Percentiles rank a stretch among this genome's conserved stretches.
Evolutionary conservation across 2,888 invertebrate species (phyloP).

Genomic region (Epistrophe grossulariae): DNA sequence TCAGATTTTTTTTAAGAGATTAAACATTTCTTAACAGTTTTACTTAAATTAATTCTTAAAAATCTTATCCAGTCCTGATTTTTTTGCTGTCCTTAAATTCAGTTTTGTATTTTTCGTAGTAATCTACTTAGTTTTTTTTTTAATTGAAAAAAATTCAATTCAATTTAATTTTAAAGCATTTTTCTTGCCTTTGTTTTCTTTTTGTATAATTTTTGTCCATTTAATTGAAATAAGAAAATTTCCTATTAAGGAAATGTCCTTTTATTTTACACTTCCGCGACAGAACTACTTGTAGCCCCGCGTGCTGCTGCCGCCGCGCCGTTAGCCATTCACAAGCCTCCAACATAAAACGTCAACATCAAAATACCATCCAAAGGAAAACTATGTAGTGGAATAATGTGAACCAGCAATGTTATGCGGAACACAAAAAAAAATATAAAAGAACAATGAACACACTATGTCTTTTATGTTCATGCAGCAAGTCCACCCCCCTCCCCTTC

Average conservation of each 20-base stretch:
- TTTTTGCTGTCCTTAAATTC: not conserved
- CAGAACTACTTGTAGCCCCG: constrained; percentile 32
- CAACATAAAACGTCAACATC: constrained; percentile 38
- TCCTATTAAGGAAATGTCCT: constrained; percentile 65
- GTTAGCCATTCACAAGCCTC: not conserved
- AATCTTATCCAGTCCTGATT: not conserved
- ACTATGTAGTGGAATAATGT: constrained; percentile 44
- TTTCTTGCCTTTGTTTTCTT: not conserved
- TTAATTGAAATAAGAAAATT: constrained; percentile 59
- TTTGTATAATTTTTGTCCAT: constrained; percentile 7
- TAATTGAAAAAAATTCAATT: constrained; percentile 41
- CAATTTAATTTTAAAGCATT: constrained; percentile 61
- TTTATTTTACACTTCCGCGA: constrained; percentile 49
- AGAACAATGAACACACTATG: constrained; percentile 44
- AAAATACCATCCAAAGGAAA: constrained; percentile 43
- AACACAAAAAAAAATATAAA: constrained; percentile 8
- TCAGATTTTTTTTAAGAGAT: not conserved
- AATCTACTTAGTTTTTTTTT: constrained; percentile 3
- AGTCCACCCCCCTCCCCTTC: not conserved
- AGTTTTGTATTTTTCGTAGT: not conserved
- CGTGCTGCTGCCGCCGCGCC: not conserved
- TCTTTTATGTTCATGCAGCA: constrained; percentile 1
- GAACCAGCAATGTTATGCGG: not conserved
- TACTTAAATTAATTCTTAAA: not conserved
- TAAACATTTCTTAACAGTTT: not conserved